Percentiles rank a stretch among this genome's conserved stretches.
phyloP scores from a whole-genome alignment of 2,113 vertebrate genomes.

The Phrynosoma blainvillii region DNA sequence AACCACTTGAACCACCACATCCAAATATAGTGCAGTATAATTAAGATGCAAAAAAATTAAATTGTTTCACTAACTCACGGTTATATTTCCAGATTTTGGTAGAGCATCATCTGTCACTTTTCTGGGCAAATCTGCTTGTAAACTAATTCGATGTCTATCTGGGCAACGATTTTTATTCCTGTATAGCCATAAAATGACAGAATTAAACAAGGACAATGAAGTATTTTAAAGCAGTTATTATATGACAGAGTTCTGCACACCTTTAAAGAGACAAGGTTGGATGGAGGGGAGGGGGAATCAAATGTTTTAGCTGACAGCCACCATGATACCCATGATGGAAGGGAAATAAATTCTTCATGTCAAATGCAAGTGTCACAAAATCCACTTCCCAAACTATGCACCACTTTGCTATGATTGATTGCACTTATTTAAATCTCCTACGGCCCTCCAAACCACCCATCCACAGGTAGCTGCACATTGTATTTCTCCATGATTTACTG shows the following conservation, averaged over 20 bases:
- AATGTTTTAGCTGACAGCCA: background rate
- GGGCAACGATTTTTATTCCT: conserved; percentile 73
- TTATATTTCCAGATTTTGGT: conserved; percentile 54
- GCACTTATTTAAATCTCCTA: too few relatives aligned
- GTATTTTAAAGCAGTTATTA: background rate
- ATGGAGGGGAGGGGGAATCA: background rate
- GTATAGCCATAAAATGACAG: background rate
- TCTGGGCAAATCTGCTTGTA: conserved; percentile 62
- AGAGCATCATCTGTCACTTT: conserved; percentile 43
- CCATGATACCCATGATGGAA: too few relatives aligned
- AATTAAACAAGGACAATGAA: background rate
- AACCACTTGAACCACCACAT: too few relatives aligned
- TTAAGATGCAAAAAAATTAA: background rate
- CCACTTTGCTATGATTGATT: background rate
- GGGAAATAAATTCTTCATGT: background rate
- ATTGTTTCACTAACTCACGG: conserved; percentile 62
- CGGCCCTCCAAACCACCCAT: background rate
- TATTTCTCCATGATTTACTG: background rate
- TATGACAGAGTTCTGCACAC: too few relatives aligned
- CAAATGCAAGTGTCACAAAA: background rate
- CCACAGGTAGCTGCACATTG: background rate
- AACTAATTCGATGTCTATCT: conserved; percentile 73
- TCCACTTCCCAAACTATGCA: background rate
- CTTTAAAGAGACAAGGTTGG: background rate
- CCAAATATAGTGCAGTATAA: background rate